Conservation (phyloP, 2,888 invertebrate species). For the Beris morrisii region DNA sequence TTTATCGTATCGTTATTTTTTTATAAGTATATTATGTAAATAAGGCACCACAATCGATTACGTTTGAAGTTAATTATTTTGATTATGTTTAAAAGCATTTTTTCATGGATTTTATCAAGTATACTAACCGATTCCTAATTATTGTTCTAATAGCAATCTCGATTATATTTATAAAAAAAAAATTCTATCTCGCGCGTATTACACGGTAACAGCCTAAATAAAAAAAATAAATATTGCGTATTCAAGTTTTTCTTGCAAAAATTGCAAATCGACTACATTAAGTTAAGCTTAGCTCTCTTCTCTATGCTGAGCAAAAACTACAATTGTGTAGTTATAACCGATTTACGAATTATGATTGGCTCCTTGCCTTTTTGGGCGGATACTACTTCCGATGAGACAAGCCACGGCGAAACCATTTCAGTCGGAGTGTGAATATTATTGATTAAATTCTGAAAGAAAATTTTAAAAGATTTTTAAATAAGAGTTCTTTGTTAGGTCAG, state of each 20-base stretch:
- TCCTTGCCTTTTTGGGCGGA: conserved; percentile 68
- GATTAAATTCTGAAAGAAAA: conserved; percentile 58
- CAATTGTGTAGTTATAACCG: conserved; percentile 84
- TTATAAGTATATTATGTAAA: conserved; percentile 23
- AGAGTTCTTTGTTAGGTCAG: background rate
- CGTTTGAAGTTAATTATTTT: conserved; percentile 17
- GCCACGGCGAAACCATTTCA: conserved; percentile 78
- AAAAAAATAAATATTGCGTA: conserved; percentile 17
- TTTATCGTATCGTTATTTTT: background rate
- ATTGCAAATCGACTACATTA: too few relatives aligned
- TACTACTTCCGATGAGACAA: conserved; percentile 74
- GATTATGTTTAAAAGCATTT: background rate
- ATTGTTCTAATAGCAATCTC: conserved; percentile 6
- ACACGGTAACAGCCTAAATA: conserved; percentile 36
- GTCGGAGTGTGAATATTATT: conserved; percentile 58
- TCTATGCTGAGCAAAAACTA: conserved; percentile 49
- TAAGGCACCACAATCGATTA: conserved; percentile 30
- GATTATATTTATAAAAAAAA: conserved; percentile 1
- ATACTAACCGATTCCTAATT: conserved; percentile 5
- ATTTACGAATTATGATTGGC: conserved; percentile 77
- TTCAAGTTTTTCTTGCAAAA: background rate
- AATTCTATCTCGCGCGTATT: conserved; percentile 2
- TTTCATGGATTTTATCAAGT: conserved; percentile 1
- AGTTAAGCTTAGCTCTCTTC: too few relatives aligned
- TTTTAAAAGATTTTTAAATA: background rate